phyloP scores from a whole-genome alignment of 2,888 invertebrate genomes.

The Elgonia sp. region DNA sequence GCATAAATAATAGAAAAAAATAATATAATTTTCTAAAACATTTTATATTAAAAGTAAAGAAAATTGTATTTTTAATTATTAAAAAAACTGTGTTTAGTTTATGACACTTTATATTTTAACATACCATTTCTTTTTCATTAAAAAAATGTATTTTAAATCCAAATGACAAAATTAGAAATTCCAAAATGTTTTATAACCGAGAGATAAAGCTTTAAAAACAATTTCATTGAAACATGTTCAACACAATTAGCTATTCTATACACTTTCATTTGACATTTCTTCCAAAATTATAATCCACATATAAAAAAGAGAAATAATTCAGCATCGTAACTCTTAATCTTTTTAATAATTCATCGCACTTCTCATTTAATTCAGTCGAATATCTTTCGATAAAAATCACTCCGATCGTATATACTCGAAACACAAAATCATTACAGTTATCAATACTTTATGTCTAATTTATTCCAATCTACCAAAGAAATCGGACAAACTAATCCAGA shows the following conservation, averaged over 20 bases:
- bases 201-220: too few species aligned
- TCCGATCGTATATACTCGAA: conserved; percentile 21
- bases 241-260: conserved; percentile 5
- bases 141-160: too few species aligned
- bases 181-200: too few species aligned
- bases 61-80: too few species aligned
- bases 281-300: conserved; percentile 2
- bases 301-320: conserved; percentile 7
- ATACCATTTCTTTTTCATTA: too few species aligned
- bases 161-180: too few species aligned
- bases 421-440: conserved; percentile 39
- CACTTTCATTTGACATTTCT: conserved; percentile 44
- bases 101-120: too few species aligned
- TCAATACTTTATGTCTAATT: conserved; percentile 54
- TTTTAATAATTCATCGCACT: conserved; percentile 54
- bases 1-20: too few species aligned
- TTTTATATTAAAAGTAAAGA: too few species aligned
- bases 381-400: conserved; percentile 51
- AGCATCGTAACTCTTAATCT: conserved; percentile 13
- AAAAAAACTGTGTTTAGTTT: too few species aligned
- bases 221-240: neutral
- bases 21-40: too few species aligned
- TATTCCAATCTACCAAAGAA: conserved; percentile 34
- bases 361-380: conserved; percentile 14
- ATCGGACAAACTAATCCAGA: conserved; percentile 26